Evolutionary conservation across 2,797 vertebrate species (phyloP), one percentile per base, ranked within the genome.

Genomic region (Cyprinodon diabolis): DNA sequence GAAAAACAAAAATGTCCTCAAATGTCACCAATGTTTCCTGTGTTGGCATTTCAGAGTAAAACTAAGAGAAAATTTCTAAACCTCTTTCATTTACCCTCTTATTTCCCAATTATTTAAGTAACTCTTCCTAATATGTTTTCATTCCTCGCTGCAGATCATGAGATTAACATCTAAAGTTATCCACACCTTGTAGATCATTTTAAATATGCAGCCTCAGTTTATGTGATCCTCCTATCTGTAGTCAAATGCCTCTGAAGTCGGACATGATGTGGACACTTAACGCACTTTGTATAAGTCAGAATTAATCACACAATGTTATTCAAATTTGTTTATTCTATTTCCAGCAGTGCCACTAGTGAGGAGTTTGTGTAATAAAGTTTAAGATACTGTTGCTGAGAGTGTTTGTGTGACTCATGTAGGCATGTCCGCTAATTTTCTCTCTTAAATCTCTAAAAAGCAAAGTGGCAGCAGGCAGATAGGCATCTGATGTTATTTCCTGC

Each of bases 371-470:
- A 12, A 25, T 49, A 19, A 51, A 35, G 35, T 30, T 37, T 5
- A 23, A 68, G 49, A 5, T 12, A 45, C 6, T 56, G 37, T 4
- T 10, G 49, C 17, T 48, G 69, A 72, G 66, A 63, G 65, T 60
- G 72, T 63, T 43, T 49, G 37, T 77, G 52, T n/a, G 30, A 25
- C n/a, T 0, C 62, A 25, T 23, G 14, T 11, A 62, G 8, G 17
- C 9, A 40, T 6, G 62, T 68, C 47, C 15, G 54, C 2, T 65
- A 0, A 1, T 15, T 52, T 66, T 60, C 48, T 56, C 43, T 40
- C 25, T 49, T 74, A 75, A 77, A 78, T 55, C 8, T 75, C 63
- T 65, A 40, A 0, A 30, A 6, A 14, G 66, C 40, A 52, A 60
- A 78, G 56, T 8, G 21, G 60, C 15, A 43, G 37, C 35, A 43